A percentile compares a stretch with the other conserved stretches of the same genome.
These are phyloP conservation scores for Neodiprion fabricii DNA, from an alignment of 1,140 invertebrate genomes.

Conservation along the genomic window DNA sequence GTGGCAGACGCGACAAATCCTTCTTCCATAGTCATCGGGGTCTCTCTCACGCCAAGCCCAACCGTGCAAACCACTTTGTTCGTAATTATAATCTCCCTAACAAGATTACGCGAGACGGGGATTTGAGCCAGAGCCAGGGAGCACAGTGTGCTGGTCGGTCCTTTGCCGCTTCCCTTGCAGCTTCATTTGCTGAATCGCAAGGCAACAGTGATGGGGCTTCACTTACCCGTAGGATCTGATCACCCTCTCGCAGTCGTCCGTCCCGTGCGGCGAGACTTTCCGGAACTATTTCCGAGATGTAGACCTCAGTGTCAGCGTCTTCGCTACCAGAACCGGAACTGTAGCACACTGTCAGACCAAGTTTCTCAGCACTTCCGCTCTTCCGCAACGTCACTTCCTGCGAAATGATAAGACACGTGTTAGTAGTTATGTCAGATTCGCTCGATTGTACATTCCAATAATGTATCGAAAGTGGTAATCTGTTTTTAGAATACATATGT, in stretches of 20 bases:
- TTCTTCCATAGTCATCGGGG: conserved; percentile 2
- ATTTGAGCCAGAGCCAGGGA: neutral
- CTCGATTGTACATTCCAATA: no score
- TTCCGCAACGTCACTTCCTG: conserved; percentile 74
- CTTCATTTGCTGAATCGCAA: no score
- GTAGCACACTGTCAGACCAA: conserved; percentile 76
- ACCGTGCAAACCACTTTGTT: conserved; percentile 23
- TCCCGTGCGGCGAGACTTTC: conserved; percentile 74
- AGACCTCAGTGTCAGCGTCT: conserved; percentile 66
- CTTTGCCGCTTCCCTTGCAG: no score
- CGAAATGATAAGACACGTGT: conserved; percentile 32
- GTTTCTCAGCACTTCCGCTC: conserved; percentile 65
- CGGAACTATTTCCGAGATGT: conserved; percentile 74
- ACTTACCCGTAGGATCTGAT: conserved; percentile 74
- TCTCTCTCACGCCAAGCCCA: neutral
- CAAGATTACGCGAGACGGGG: conserved; percentile 26
- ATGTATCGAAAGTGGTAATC: no score
- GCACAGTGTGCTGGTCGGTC: no score
- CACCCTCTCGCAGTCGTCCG: conserved; percentile 73
- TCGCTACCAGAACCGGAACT: conserved; percentile 63
- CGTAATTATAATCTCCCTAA: conserved; percentile 35
- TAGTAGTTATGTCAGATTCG: no score
- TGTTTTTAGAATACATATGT: no score
- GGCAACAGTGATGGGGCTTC: neutral
- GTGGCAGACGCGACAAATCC: conserved; percentile 12